Percentiles rank a stretch among this genome's conserved stretches.
These are phyloP conservation scores for Harmothoe impar DNA, from an alignment of 2,888 invertebrate genomes.

Conservation along the genomic window DNA sequence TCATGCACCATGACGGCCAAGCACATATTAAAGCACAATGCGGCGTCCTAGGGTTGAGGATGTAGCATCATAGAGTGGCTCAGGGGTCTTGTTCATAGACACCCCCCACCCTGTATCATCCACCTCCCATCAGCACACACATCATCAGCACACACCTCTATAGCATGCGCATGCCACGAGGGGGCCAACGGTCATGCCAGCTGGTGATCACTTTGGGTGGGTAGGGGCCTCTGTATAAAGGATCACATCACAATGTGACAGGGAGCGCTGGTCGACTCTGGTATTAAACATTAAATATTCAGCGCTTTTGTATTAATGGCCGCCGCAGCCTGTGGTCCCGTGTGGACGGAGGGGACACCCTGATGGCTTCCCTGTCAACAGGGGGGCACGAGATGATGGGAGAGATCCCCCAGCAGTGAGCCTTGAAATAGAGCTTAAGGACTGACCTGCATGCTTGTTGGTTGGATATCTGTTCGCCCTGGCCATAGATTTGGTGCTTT, in stretches of 20 bases:
- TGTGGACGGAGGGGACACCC: no score
- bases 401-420: no score
- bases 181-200: background rate
- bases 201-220: background rate
- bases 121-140: background rate
- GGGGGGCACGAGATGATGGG: no score
- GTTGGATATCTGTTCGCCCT: no score
- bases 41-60: no score
- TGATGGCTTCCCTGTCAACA: no score
- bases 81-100: background rate
- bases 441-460: no score
- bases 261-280: background rate
- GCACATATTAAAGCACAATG: no score
- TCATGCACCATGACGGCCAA: no score
- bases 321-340: no score
- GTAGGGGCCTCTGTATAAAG: background rate
- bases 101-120: background rate
- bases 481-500: no score
- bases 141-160: background rate
- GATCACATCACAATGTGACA: conserved; percentile 25
- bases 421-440: no score
- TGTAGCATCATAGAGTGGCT: background rate
- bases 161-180: background rate
- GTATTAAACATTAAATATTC: background rate
- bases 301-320: background rate